Conservation (phyloP, 2,113 vertebrate species). For the Lasiurus borealis region DNA sequence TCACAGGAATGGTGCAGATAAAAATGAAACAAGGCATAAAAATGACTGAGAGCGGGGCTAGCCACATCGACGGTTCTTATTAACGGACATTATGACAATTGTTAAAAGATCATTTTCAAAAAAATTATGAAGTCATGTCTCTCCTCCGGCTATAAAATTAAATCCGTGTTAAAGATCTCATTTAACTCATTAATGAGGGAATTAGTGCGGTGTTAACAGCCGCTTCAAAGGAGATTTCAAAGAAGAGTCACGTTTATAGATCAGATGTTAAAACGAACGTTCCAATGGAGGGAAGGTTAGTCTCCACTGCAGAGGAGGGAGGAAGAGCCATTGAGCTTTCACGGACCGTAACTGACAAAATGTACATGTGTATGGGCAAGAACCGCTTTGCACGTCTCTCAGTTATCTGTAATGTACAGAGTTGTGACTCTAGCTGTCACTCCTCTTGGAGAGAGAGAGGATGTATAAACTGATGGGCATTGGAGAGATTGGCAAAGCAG, state of each 20-base stretch:
- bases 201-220: background rate
- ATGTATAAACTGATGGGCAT: background rate
- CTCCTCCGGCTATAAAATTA: background rate
- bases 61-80: background rate
- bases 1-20: background rate
- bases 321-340: background rate
- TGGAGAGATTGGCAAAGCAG: background rate
- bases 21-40: background rate
- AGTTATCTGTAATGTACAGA: background rate
- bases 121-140: background rate
- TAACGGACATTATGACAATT: conserved; percentile 6
- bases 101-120: background rate
- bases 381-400: background rate
- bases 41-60: background rate
- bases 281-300: background rate
- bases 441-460: background rate
- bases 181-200: background rate
- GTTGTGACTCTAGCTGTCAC: background rate
- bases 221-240: conserved; percentile 22
- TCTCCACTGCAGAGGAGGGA: background rate
- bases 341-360: background rate
- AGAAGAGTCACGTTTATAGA: background rate
- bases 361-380: background rate
- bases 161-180: background rate
- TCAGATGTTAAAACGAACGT: conserved; percentile 21